phyloP scores from a whole-genome alignment of 2,113 vertebrate species.

The Echinops telfairi region DNA sequence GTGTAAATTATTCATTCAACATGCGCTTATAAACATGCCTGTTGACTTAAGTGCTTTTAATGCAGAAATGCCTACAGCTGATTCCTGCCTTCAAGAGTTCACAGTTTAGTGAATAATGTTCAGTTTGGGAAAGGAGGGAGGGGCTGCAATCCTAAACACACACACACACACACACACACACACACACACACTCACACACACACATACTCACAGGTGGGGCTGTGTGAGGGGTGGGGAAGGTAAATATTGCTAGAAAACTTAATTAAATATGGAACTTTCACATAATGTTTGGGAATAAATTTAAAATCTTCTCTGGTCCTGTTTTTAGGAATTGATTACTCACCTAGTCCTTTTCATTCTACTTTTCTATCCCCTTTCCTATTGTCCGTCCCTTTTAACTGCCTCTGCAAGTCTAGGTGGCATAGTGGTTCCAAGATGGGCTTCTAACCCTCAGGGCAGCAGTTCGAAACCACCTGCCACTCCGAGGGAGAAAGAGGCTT shows the following conservation, averaged over 20 bases:
- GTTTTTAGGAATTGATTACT: neutral
- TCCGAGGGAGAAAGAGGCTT: too few relatives aligned
- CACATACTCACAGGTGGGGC: too few relatives aligned
- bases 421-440: too few relatives aligned
- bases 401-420: neutral
- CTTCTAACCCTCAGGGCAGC: too few relatives aligned
- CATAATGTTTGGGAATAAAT: neutral
- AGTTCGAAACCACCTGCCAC: too few relatives aligned
- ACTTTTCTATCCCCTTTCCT: conserved; percentile 28
- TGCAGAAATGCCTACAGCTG: neutral
- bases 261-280: neutral
- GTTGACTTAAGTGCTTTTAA: conserved; percentile 1
- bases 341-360: neutral
- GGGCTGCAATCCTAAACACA: neutral
- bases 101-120: conserved; percentile 5
- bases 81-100: neutral
- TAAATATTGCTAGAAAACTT: conserved; percentile 41
- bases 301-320: neutral
- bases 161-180: too few relatives aligned
- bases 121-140: neutral
- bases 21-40: neutral
- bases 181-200: too few relatives aligned
- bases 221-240: neutral
- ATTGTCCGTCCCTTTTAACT: neutral
- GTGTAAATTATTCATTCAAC: conserved; percentile 13